Conservation (phyloP, 2,888 invertebrate genomes). For the Hemithea aestivaria region DNA sequence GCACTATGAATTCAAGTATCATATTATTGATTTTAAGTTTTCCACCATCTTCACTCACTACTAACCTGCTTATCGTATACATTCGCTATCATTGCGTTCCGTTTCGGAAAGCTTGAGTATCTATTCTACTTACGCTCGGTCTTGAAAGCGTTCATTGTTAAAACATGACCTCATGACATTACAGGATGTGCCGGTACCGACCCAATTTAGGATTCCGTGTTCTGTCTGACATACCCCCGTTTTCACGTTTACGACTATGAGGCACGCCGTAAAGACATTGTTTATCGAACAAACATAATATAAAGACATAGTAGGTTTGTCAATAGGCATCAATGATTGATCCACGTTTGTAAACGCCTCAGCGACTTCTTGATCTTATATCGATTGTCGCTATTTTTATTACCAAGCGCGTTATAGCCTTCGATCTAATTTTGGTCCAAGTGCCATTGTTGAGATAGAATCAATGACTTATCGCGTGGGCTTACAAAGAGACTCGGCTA, state of each 20-base stretch:
- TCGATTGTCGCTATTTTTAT: constrained; percentile 11
- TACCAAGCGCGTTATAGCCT: neutral
- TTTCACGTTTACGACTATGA: constrained; percentile 48
- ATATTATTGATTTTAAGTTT: too few relatives aligned
- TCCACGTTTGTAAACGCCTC: constrained; percentile 3
- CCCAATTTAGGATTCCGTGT: constrained; percentile 53
- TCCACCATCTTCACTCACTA: too few relatives aligned
- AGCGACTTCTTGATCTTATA: constrained; percentile 5
- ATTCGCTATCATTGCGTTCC: neutral
- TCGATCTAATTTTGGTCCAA: constrained; percentile 1
- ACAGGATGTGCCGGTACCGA: constrained; percentile 37
- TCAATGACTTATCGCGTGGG: too few relatives aligned
- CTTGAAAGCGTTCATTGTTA: constrained; percentile 25
- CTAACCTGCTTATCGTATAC: neutral
- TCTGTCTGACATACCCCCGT: constrained; percentile 42
- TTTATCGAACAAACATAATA: constrained; percentile 44
- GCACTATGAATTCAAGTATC: too few relatives aligned
- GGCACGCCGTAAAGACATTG: constrained; percentile 52
- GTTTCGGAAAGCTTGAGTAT: too few relatives aligned
- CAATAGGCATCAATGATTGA: constrained; percentile 11
- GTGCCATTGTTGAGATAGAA: too few relatives aligned
- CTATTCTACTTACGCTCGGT: constrained; percentile 2
- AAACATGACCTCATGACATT: constrained; percentile 36
- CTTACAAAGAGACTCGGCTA: too few relatives aligned
- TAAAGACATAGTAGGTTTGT: constrained; percentile 10